These are phyloP conservation scores for Sprattus sprattus DNA, from an alignment of 2,113 vertebrate species.

Conservation along the genomic window DNA sequence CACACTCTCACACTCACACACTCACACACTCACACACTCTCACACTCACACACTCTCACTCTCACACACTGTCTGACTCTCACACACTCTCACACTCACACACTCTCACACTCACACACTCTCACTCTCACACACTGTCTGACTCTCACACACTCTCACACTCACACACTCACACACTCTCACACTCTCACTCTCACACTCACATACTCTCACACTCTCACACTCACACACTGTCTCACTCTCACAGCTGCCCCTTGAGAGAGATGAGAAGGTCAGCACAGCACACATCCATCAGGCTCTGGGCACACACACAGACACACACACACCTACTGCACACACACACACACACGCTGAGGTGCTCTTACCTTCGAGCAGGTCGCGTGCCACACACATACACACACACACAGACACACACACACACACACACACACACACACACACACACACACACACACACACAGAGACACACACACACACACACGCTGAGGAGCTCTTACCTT, in stretches of 20 bases:
- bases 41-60: no score
- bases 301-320: neutral
- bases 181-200: neutral
- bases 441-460: no score
- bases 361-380: no score
- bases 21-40: neutral
- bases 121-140: neutral
- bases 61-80: neutral
- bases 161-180: neutral
- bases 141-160: neutral
- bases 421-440: neutral
- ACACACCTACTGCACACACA: constrained; percentile 5
- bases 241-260: neutral
- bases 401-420: neutral
- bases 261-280: neutral
- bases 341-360: neutral
- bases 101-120: neutral
- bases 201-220: neutral
- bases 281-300: neutral
- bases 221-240: neutral
- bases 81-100: neutral
- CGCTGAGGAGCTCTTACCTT: constrained; percentile 79
- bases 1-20: neutral
- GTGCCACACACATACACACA: neutral
- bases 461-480: neutral